Base-by-base conservation (phyloP, 2,888 invertebrate genomes). In the Candidula unifasciata region DNA sequence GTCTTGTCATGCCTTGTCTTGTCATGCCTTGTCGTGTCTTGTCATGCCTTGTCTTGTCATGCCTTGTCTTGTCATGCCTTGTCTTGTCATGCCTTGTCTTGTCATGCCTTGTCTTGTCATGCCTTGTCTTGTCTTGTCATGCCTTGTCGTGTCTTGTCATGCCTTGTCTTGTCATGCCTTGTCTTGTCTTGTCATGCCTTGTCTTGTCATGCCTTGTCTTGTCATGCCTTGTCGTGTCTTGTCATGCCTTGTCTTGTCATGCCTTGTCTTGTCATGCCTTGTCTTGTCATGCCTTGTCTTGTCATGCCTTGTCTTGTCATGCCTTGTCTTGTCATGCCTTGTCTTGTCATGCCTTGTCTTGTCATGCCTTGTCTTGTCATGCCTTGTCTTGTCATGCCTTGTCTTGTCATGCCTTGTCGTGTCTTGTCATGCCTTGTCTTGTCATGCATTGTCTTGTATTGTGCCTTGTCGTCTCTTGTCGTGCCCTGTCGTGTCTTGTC, bases 151-250 rank as follows among this genome's bases (percentile, higher is more conserved):
- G 54, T 57, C 73, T 54, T 81, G 57, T 73, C 73, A 30, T 81
- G 57, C 73, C 73, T 77, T 77, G 57, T 57, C 77, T 77, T 77
- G 30, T 77, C 81, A n/a, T 81, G 60, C 73, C 81, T 37, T 81
- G 81, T 81, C 81, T 37, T 71, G 60, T 81, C 81, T 37, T 81
- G 33, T 71, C 81, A 30, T 81, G 73, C 73, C 73, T 68, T 81
- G 73, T 81, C 81, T 68, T 81, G 33, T 71, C 73, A 54, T 82
- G 76, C 76, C 82, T 71, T 74, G 76, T 76, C 82, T 68, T 82
- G 44, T 66, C 82, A 54, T 82, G 64, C 44, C 66, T 54, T 82
- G 64, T 64, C 76, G 52, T 82, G 64, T 66, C 82, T 71, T 82
- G 74, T 76, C 82, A 54, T 82, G 64, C 76, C 82, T 71, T 81